Base-by-base conservation (phyloP, 1,140 invertebrate species). In the Drosophila sucinea region DNA sequence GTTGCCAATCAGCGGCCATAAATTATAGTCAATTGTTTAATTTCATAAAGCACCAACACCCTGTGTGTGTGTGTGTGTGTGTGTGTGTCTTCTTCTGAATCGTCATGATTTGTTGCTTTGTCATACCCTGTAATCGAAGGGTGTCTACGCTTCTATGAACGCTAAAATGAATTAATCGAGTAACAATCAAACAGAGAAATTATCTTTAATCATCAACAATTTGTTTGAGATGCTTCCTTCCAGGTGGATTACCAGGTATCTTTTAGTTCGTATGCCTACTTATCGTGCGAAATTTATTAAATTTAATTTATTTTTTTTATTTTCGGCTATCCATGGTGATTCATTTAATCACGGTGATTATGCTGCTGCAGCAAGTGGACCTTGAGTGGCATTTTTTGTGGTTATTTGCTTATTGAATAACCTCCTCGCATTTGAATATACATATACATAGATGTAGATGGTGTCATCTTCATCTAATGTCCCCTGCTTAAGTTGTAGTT, bases 11-110 rank as follows among this genome's bases (percentile, higher is more conserved):
- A 86, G 60, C 79, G 66, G 67, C 54, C 83, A 72, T 66, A 87
- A 86, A 86, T 86, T 82, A 87, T 87, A 62, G 82, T 68, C 83
- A 86, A 86, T 86, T 86, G 79, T 86, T 86, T 87, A 79, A 87
- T 87, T 86, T 87, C 73, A 73, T 77, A 75, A 73, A 70, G 67
- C 38, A 60, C 63, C 35, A 67, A 73, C 76, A 74, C 71, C 63
- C 78, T 70, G 74, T 56, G 61, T 58, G 57, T 38, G 44, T 35
- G 1, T 35, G 33, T 38, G 33, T 35, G 33, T 10, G 33, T 35
- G 17, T 17, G 17, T 17, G 17, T 17, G 17, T 17, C 17, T 17
- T 65, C 62, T 30, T 54, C 68, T 33, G 72, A 47, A 47, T 47
- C 23, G 25, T 51, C 44, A 51, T 51, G 44, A 27, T 27, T 27